Evolutionary conservation across 2,888 invertebrate species (phyloP), one percentile per base, ranked within the genome.

Genomic region (Synanthedon vespiformis): DNA sequence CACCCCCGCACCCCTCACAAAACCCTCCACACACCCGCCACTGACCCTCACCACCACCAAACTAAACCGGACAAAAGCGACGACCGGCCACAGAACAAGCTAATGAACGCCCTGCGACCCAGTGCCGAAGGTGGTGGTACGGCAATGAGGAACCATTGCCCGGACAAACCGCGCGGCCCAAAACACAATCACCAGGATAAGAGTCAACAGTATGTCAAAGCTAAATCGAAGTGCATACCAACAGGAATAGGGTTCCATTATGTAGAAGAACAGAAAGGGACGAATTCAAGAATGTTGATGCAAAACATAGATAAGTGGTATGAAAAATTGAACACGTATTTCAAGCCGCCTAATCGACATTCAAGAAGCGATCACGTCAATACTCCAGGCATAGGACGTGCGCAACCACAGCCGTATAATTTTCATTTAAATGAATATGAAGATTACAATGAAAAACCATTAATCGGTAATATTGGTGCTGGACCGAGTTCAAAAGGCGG

Each of bases 21-120:
- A 54, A 40, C 40, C 50, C 40, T 49, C 34, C 49, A 52, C 44
- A 44, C 44, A 48, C 48, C 16, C 16, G 16, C 48, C 48, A 44
- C 47, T 44, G 47, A 44, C 47, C 11, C 6, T 44, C n/a, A 14
- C n/a, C 22, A 4, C 18, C 48, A 14, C 11, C 40, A 50, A 40
- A 48, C 22, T 12, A 14, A 5, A 13, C 22, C 48, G 2, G 16
- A 48, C 62, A 55, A 48, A 70, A 69, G 54, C 52, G 22, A 14
- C 63, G 60, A 54, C 63, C 44, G 14, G 44, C 62, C 54, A 48
- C 72, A 69, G 54, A 53, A 18, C 16, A 63, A 61, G 54, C 63
- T 71, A 40, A 58, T 73, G 64, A 61, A 57, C 55, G 71, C 69
- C 50, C 57, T 71, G 14, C 14, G 44, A n/a, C 44, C 44, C 44